Conservation (phyloP, 2,797 vertebrate genomes). For the Coluber constrictor region DNA sequence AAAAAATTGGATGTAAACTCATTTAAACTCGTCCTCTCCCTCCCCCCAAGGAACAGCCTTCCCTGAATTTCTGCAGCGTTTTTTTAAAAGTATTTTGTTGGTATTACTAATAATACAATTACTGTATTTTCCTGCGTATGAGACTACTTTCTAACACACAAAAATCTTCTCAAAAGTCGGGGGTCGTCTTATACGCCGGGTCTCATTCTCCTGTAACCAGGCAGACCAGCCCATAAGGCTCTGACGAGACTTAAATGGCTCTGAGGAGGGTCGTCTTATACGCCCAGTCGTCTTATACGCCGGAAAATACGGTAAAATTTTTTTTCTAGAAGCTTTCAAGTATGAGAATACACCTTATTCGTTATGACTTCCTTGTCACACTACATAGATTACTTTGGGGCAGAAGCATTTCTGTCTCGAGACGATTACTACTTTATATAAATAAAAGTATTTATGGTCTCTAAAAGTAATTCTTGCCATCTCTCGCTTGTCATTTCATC, state of each 20-base stretch:
- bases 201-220: too few species aligned
- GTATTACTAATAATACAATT: neutral
- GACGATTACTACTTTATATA: neutral
- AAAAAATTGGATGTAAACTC: neutral
- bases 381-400: neutral
- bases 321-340: neutral
- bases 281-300: too few species aligned
- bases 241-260: too few species aligned
- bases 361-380: neutral
- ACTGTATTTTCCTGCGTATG: too few species aligned
- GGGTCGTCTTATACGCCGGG: too few species aligned
- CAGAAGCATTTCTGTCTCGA: neutral
- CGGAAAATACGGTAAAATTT: too few species aligned
- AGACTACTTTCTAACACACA: too few species aligned
- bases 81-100: neutral
- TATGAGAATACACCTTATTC: neutral
- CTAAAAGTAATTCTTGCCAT: neutral
- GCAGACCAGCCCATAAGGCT: too few species aligned
- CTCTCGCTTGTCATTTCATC: neutral
- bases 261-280: too few species aligned
- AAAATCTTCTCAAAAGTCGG: too few species aligned
- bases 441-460: neutral
- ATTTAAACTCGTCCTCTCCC: neutral
- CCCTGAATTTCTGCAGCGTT: neutral
- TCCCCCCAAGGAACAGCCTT: neutral